phyloP scores from a whole-genome alignment of 2,113 vertebrate species.

The Gallinago paraguaiae region DNA sequence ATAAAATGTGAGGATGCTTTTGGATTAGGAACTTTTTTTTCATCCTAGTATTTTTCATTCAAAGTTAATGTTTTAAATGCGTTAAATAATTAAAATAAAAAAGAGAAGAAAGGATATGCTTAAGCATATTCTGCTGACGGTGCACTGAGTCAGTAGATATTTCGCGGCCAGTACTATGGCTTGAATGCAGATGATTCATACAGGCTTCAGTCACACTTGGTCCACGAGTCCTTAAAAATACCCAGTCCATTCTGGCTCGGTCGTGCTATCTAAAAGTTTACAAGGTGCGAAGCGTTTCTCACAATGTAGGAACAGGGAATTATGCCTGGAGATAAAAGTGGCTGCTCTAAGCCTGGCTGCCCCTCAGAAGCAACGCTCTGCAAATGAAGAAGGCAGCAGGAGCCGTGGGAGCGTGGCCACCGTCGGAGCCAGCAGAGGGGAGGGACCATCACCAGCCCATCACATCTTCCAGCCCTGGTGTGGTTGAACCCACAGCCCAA shows the following conservation, averaged over 20 bases:
- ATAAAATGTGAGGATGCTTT: background rate
- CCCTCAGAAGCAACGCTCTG: background rate
- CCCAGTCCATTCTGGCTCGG: conserved; percentile 46
- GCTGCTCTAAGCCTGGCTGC: background rate
- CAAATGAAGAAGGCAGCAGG: background rate
- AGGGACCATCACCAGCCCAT: background rate
- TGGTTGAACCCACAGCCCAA: fast-evolving
- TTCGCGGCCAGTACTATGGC: background rate
- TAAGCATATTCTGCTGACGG: conserved; percentile 33
- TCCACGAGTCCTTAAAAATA: conserved; percentile 52
- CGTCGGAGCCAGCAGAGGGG: fast-evolving
- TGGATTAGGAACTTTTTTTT: background rate
- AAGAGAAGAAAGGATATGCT: background rate
- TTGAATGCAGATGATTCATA: conserved; percentile 61
- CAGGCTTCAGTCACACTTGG: conserved; percentile 7
- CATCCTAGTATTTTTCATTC: background rate
- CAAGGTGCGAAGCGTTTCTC: conserved; percentile 57
- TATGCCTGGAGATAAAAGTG: background rate
- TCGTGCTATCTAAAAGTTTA: conserved; percentile 56
- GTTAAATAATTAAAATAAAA: conserved; percentile 28
- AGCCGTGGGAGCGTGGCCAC: background rate
- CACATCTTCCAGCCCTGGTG: fast-evolving
- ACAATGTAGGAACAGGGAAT: background rate
- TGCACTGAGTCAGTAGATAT: conserved; percentile 37
- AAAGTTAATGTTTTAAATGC: conserved; percentile 8